These are phyloP conservation scores for Glaucopsyche alexis DNA, from an alignment of 2,888 invertebrate genomes.

Conservation along the genomic window DNA sequence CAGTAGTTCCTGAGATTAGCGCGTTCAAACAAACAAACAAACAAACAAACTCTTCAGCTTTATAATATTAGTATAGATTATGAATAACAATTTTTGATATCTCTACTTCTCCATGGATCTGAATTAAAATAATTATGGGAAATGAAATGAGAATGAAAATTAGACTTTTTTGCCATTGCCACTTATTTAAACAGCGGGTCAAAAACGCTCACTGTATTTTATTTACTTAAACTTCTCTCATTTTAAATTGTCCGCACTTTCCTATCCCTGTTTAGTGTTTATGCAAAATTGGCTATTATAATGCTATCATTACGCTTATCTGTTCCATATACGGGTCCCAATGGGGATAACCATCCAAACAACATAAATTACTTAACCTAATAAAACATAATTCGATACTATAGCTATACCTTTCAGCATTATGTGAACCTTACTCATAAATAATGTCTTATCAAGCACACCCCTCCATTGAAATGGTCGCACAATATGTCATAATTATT, in stretches of 20 bases:
- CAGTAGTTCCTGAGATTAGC: no score
- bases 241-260: neutral
- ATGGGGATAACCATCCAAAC: neutral
- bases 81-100: no score
- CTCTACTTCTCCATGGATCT: no score
- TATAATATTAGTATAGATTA: no score
- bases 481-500: slow-evolving; percentile 79
- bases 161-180: no score
- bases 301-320: neutral
- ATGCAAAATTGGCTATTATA: neutral
- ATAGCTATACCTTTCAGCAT: slow-evolving; percentile 32
- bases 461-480: slow-evolving; percentile 68
- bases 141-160: no score
- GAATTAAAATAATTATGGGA: no score
- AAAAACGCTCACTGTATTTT: no score
- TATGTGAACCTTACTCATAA: slow-evolving; percentile 41
- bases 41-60: no score
- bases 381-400: neutral
- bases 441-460: slow-evolving; percentile 63
- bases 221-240: neutral
- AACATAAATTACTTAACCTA: slow-evolving; percentile 14
- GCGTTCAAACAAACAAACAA: no score
- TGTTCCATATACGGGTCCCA: neutral
- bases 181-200: no score
- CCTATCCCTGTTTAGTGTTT: neutral